Conservation (phyloP, 2,888 invertebrate genomes). For the Oxycera nigricornis region DNA sequence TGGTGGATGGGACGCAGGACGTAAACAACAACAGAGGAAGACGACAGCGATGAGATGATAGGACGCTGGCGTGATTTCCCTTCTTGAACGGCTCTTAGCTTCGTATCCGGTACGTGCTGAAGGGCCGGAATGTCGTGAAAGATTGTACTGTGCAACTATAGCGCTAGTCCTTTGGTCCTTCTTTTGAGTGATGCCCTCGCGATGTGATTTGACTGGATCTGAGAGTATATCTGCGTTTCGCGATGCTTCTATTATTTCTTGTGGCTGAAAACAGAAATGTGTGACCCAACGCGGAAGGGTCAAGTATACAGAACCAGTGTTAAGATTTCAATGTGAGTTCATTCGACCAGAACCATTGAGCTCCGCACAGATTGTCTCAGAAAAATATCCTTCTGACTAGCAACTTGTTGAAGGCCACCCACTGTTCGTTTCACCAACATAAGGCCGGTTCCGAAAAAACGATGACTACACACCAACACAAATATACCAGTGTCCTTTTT, state of each 20-base stretch:
- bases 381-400: slow-evolving; percentile 2
- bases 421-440: neutral
- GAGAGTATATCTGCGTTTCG: neutral
- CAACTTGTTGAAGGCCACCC: slow-evolving; percentile 34
- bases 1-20: neutral
- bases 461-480: slow-evolving; percentile 2
- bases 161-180: slow-evolving; percentile 21
- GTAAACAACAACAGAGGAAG: neutral
- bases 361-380: neutral
- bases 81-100: slow-evolving; percentile 39
- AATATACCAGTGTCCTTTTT: slow-evolving; percentile 4
- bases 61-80: slow-evolving; percentile 39
- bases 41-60: slow-evolving; percentile 25
- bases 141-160: neutral
- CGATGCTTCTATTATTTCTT: neutral
- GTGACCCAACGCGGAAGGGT: neutral
- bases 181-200: slow-evolving; percentile 2
- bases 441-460: slow-evolving; percentile 2
- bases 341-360: neutral
- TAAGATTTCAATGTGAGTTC: neutral
- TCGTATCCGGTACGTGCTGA: slow-evolving; percentile 38
- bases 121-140: slow-evolving; percentile 14
- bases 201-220: neutral
- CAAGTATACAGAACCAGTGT: too few species aligned
- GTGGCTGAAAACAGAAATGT: neutral